Evolutionary conservation across 30 jellyfish, hydroid and myxozoan species (phyloP).

Genomic region (Morbakka virulenta): DNA sequence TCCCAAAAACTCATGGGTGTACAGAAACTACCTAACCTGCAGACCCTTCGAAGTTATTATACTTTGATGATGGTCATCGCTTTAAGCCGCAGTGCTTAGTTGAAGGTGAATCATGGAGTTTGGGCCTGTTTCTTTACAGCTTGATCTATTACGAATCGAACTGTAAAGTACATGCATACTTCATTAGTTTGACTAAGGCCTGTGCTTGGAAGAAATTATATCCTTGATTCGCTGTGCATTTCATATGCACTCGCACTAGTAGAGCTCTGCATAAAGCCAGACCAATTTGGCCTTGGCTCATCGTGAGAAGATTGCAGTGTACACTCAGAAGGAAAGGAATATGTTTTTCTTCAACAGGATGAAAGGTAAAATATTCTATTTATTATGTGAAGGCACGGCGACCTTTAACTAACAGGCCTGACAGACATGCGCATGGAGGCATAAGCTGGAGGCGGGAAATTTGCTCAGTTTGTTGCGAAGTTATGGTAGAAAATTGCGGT

Average conservation of each 20-base stretch:
- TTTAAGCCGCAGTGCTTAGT: too few relatives aligned
- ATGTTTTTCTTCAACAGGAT: too few relatives aligned
- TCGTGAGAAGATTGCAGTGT: too few relatives aligned
- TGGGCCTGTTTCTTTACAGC: slow-evolving; percentile 9
- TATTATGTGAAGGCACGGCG: too few relatives aligned
- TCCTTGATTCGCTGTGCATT: neutral
- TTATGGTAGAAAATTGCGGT: too few relatives aligned
- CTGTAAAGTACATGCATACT: slow-evolving; percentile 53
- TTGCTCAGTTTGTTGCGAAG: too few relatives aligned
- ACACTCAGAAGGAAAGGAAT: too few relatives aligned
- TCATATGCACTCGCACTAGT: neutral
- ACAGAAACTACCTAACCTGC: slow-evolving; percentile 65
- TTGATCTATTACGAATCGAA: slow-evolving; percentile 31
- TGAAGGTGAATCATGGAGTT: slow-evolving; percentile 43
- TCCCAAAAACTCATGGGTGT: slow-evolving; percentile 66
- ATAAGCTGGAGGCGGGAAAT: too few relatives aligned
- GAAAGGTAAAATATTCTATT: too few relatives aligned
- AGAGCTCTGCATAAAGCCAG: slow-evolving; percentile 53
- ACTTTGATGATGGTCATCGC: slow-evolving; percentile 59
- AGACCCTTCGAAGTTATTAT: slow-evolving; percentile 42
- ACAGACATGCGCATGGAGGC: too few relatives aligned
- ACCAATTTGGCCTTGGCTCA: too few relatives aligned
- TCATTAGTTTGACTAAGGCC: slow-evolving; percentile 59
- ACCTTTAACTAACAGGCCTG: too few relatives aligned
- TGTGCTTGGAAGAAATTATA: slow-evolving; percentile 39